A percentile compares a stretch with the other conserved stretches of the same genome.
These are phyloP conservation scores for Babylonia areolata DNA, from an alignment of 1,140 invertebrate genomes.

Conservation along the genomic window DNA sequence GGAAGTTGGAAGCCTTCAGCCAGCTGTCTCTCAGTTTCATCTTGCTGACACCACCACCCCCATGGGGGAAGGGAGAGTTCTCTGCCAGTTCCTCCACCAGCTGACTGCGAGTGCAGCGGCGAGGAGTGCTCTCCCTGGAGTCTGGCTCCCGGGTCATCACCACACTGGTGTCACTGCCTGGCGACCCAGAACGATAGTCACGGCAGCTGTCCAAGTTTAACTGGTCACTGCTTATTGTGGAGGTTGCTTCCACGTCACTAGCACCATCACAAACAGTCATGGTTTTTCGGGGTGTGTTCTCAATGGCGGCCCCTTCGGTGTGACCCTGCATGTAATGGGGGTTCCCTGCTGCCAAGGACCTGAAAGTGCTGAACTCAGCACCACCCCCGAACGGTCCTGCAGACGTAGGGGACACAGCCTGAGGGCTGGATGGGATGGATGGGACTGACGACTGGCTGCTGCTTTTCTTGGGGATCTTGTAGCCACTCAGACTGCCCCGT, in stretches of 20 bases:
- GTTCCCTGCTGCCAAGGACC: background rate
- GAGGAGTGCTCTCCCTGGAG: constrained; percentile 53
- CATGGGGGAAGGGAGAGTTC: constrained; percentile 16
- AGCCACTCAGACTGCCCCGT: constrained; percentile 42
- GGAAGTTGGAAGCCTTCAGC: constrained; percentile 33
- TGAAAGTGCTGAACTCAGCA: background rate
- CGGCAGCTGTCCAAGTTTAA: constrained; percentile 33
- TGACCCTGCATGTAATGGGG: background rate
- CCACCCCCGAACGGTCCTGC: background rate
- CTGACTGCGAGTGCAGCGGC: constrained; percentile 60
- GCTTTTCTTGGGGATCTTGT: constrained; percentile 41
- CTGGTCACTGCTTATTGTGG: background rate
- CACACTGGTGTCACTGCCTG: constrained; percentile 45
- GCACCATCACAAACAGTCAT: background rate
- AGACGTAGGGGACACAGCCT: background rate
- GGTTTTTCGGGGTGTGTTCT: background rate
- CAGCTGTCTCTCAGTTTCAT: constrained; percentile 34
- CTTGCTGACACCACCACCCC: background rate
- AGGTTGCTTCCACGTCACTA: background rate
- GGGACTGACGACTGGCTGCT: background rate
- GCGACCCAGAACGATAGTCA: constrained; percentile 50
- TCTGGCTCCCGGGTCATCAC: constrained; percentile 6
- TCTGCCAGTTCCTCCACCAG: constrained; percentile 31
- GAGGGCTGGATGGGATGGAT: background rate
- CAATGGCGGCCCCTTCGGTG: background rate